phyloP scores from a whole-genome alignment of 92 coral and sea anemone species.

The Porites rus region DNA sequence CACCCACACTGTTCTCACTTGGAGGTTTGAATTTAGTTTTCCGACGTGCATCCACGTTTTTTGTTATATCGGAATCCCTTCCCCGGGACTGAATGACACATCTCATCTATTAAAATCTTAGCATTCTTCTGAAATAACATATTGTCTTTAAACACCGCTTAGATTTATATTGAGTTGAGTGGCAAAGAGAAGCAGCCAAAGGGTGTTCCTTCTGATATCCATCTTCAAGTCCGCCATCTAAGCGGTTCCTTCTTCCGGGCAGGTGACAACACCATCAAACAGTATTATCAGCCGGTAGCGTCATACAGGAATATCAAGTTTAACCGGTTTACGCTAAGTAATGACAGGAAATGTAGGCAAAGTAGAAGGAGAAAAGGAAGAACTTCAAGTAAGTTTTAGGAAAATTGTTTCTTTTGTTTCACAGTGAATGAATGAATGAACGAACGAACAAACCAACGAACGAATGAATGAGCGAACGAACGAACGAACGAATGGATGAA shows the following conservation, averaged over 20 bases:
- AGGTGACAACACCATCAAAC: not conserved
- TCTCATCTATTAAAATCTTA: too few species aligned
- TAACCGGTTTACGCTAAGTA: constrained; percentile 23
- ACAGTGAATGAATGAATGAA: too few species aligned
- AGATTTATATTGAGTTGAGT: not conserved
- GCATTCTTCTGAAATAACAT: too few species aligned
- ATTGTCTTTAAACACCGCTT: not conserved
- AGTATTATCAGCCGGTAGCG: not conserved
- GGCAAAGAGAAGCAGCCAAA: not conserved
- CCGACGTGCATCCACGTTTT: too few species aligned
- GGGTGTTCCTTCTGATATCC: not conserved
- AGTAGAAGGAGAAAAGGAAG: not conserved
- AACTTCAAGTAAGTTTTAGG: too few species aligned
- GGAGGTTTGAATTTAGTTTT: too few species aligned
- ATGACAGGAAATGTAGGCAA: constrained; percentile 6
- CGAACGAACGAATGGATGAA: too few species aligned
- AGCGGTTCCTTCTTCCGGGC: constrained; percentile 4
- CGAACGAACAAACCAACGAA: too few species aligned
- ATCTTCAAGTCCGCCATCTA: constrained; percentile 6
- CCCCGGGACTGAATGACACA: not conserved
- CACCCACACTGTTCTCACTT: too few species aligned
- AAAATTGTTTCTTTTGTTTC: too few species aligned
- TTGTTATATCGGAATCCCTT: not conserved
- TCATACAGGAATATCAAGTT: not conserved
- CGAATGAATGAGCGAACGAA: too few species aligned